Evolutionary conservation across 2,888 invertebrate species (phyloP).

Genomic region (Eristalis arbustorum): DNA sequence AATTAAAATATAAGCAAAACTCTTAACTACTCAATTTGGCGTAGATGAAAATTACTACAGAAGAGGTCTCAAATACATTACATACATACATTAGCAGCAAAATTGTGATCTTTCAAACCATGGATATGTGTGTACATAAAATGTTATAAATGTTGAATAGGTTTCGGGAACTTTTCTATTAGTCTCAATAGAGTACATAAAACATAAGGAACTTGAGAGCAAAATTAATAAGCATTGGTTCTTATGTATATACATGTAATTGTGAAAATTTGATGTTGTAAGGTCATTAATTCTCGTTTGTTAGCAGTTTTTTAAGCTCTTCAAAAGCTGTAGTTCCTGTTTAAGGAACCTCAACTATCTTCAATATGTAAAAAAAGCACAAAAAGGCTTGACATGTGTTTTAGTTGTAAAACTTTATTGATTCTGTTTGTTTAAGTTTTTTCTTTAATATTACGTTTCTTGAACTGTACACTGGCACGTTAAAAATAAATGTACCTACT

Average conservation of each 20-base stretch:
- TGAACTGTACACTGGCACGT: constrained; percentile 55
- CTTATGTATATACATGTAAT: too few species aligned
- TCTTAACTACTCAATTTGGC: constrained; percentile 7
- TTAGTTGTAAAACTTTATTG: neutral
- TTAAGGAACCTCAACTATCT: neutral
- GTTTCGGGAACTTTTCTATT: constrained; percentile 29
- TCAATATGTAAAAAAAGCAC: neutral
- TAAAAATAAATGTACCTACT: constrained; percentile 54
- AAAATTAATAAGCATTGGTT: neutral
- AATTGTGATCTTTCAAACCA: constrained; percentile 55
- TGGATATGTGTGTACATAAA: neutral
- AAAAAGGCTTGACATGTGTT: neutral
- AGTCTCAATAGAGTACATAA: neutral
- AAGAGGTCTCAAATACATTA: constrained; percentile 3
- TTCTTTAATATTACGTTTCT: neutral
- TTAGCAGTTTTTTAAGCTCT: neutral
- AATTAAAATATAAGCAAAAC: constrained; percentile 10
- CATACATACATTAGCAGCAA: constrained; percentile 28
- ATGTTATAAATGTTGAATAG: neutral
- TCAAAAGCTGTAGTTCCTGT: neutral
- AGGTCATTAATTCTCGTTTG: neutral
- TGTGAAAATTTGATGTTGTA: neutral
- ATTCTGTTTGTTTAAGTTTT: neutral
- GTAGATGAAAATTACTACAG: neutral
- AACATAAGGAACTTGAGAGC: neutral